A percentile compares a stretch with the other conserved stretches of the same genome.
These are phyloP conservation scores for Manis crassicaudata DNA, from an alignment of 2,797 vertebrate species.

Conservation along the genomic window DNA sequence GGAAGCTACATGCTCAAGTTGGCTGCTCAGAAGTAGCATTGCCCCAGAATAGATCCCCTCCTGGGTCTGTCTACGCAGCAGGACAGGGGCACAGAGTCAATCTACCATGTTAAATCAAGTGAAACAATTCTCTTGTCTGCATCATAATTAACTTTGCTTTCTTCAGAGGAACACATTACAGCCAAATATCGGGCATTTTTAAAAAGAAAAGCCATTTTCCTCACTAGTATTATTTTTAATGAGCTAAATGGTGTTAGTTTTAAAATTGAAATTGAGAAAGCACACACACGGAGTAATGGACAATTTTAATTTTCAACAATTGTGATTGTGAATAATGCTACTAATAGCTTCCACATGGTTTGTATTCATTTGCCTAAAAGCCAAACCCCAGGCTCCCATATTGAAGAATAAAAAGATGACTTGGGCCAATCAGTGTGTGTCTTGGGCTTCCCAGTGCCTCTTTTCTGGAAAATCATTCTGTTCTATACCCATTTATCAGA, in stretches of 20 bases:
- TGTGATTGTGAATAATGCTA: constrained; percentile 59
- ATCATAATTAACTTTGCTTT: constrained; percentile 77
- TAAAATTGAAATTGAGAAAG: constrained; percentile 72
- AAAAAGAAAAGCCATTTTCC: constrained; percentile 67
- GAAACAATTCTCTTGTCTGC: constrained; percentile 77
- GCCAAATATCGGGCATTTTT: constrained; percentile 55
- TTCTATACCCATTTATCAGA: background rate
- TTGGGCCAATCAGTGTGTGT: background rate
- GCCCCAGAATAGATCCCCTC: constrained; percentile 24
- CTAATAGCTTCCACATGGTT: constrained; percentile 44
- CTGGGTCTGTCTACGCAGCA: fast-evolving
- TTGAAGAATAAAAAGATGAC: background rate
- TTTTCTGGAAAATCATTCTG: background rate
- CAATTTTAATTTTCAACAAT: constrained; percentile 79
- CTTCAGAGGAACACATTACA: constrained; percentile 71
- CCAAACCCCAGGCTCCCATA: constrained; percentile 42
- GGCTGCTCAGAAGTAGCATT: background rate
- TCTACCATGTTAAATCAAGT: constrained; percentile 76
- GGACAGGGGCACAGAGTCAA: constrained; percentile 6
- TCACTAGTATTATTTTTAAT: constrained; percentile 79
- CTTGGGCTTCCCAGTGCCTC: fast-evolving
- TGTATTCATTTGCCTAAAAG: constrained; percentile 67
- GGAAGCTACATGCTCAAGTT: background rate
- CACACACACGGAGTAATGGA: constrained; percentile 55
- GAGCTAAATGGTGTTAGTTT: constrained; percentile 76